Evolutionary conservation across 2,888 invertebrate genomes (phyloP).

Genomic region (Bursaphelenchus okinawaensis): DNA sequence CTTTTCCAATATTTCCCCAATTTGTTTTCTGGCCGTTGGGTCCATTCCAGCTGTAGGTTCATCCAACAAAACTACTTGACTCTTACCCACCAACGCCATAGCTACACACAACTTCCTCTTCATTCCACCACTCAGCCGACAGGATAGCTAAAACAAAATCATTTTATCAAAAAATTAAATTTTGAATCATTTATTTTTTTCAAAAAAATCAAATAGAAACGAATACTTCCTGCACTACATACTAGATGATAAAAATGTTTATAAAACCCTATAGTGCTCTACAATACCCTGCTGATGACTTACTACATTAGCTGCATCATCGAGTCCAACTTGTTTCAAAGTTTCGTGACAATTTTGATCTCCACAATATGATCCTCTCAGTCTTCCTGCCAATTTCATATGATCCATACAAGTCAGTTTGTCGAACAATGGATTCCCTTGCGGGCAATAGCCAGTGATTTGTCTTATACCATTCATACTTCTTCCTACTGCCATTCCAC

Average conservation of each 20-base stretch:
- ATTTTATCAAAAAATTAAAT: not conserved
- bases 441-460: conserved; percentile 77
- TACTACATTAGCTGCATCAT: not conserved
- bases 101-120: conserved; percentile 79
- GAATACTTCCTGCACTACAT: too few relatives aligned
- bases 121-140: conserved; percentile 67
- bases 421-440: conserved; percentile 74
- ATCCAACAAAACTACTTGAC: conserved; percentile 59
- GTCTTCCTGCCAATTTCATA: conserved; percentile 60
- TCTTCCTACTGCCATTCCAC: conserved; percentile 69
- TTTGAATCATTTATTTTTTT: too few relatives aligned
- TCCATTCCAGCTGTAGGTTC: conserved; percentile 50
- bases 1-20: conserved; percentile 32
- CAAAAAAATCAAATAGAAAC: too few relatives aligned
- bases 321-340: conserved; percentile 59
- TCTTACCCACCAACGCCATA: conserved; percentile 75
- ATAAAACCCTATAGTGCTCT: too few relatives aligned
- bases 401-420: conserved; percentile 73
- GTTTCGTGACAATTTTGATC: conserved; percentile 57
- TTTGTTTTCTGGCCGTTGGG: conserved; percentile 28
- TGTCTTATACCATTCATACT: conserved; percentile 68
- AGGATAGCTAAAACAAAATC: conserved; percentile 17
- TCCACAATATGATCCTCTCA: not conserved
- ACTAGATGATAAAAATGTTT: too few relatives aligned
- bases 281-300: not conserved